Conservation (phyloP, 1,140 invertebrate genomes). For the Bombus vancouverensis region DNA sequence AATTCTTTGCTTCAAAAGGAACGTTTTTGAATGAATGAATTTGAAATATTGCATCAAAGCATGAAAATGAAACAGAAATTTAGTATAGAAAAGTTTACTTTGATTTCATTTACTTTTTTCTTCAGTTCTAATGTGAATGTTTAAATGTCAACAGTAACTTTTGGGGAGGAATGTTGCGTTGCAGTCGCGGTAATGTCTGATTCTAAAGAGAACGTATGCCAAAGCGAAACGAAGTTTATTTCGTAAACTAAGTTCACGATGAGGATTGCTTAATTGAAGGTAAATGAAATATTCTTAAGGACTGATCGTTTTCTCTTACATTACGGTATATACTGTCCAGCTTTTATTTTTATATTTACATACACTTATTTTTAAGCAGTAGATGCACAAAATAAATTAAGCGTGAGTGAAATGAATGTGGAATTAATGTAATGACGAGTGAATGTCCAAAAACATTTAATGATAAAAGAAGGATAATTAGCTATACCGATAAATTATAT, state of each 20-base stretch:
- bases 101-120: constrained; percentile 89
- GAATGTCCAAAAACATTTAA: constrained; percentile 26
- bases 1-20: neutral
- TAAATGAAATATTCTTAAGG: constrained; percentile 65
- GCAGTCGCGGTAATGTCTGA: constrained; percentile 62
- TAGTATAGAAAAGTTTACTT: constrained; percentile 49
- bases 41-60: neutral
- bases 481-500: constrained; percentile 6
- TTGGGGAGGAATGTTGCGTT: constrained; percentile 64
- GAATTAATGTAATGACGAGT: neutral
- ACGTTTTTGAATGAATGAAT: too few species aligned
- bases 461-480: neutral
- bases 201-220: constrained; percentile 64
- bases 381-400: constrained; percentile 44
- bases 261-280: constrained; percentile 62
- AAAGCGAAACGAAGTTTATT: constrained; percentile 67
- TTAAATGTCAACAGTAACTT: constrained; percentile 89
- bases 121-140: constrained; percentile 97
- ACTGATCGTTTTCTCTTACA: constrained; percentile 59
- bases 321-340: constrained; percentile 53
- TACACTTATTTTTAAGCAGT: constrained; percentile 43
- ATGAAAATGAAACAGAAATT: neutral
- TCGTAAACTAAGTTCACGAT: constrained; percentile 65
- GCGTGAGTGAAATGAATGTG: constrained; percentile 30
- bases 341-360: constrained; percentile 59